These are phyloP conservation scores for Leptestheria dahalacensis DNA, from an alignment of 1,140 invertebrate genomes.

Conservation along the genomic window DNA sequence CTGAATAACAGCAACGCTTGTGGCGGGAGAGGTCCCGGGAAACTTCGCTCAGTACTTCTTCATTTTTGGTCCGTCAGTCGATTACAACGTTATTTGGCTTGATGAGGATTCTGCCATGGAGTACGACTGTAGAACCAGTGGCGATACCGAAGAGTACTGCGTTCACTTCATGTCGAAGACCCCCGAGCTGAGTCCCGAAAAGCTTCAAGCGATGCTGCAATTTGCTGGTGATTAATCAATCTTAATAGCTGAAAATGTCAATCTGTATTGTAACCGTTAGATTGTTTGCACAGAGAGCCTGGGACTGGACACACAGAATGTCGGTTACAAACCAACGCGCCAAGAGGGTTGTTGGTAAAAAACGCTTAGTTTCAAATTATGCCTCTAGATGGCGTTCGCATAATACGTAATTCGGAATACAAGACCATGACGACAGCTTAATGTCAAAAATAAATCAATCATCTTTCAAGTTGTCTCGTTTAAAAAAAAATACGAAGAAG, in stretches of 20 bases:
- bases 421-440: no score
- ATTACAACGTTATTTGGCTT: slow-evolving; percentile 27
- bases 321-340: background rate
- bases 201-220: slow-evolving; percentile 19
- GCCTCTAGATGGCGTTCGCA: background rate
- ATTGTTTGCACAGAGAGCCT: slow-evolving; percentile 1
- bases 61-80: slow-evolving; percentile 22
- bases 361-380: background rate
- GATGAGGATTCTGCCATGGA: slow-evolving; percentile 27
- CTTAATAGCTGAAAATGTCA: no score
- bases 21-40: slow-evolving; percentile 21
- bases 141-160: slow-evolving; percentile 26
- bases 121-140: slow-evolving; percentile 25
- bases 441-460: no score
- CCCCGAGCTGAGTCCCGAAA: slow-evolving; percentile 18
- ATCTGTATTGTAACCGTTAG: no score
- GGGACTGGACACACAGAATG: background rate
- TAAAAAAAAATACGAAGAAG: no score
- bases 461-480: no score
- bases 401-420: no score
- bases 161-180: slow-evolving; percentile 26
- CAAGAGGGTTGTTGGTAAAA: slow-evolving; percentile 12
- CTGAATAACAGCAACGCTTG: slow-evolving; percentile 21
- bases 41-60: slow-evolving; percentile 27
- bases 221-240: slow-evolving; percentile 24